These are phyloP conservation scores for Lepidocyrtoides sp. DNA, from an alignment of 2,888 invertebrate genomes.

Conservation along the genomic window DNA sequence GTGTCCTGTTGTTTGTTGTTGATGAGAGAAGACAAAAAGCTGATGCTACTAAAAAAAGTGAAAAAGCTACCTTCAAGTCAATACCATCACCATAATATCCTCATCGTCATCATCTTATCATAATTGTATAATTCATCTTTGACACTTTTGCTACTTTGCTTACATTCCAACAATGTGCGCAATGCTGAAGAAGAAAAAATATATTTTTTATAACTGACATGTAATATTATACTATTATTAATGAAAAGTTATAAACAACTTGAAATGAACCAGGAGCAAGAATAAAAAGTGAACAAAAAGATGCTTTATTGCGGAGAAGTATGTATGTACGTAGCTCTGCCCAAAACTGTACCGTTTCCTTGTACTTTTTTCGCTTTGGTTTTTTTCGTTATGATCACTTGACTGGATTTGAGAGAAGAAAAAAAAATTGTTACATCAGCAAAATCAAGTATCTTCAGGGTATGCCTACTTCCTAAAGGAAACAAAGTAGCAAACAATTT, in stretches of 20 bases:
- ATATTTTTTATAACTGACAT: too few species aligned
- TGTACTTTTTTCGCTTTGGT: too few species aligned
- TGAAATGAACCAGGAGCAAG: background rate
- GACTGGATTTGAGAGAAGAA: background rate
- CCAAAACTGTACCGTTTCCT: too few species aligned
- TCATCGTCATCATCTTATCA: slow-evolving; percentile 30
- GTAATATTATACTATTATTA: too few species aligned
- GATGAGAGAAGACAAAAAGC: background rate
- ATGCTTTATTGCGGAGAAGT: too few species aligned
- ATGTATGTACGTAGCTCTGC: too few species aligned
- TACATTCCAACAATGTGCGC: slow-evolving; percentile 44
- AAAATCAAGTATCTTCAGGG: background rate
- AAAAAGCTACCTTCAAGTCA: slow-evolving; percentile 25
- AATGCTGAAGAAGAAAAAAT: background rate
- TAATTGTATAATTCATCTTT: slow-evolving; percentile 69
- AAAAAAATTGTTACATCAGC: slow-evolving; percentile 42
- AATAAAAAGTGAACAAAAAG: background rate
- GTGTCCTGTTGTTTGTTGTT: slow-evolving; percentile 37
- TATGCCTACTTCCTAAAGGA: slow-evolving; percentile 12
- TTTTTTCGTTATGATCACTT: too few species aligned
- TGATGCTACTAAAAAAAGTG: background rate
- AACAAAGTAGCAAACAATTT: background rate
- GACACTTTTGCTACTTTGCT: slow-evolving; percentile 54
- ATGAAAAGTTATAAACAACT: too few species aligned
- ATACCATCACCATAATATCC: background rate